A percentile compares a stretch with the other conserved stretches of the same genome.
Evolutionary conservation across 2,113 vertebrate species (phyloP).

Genomic region (Hymenochirus boettgeri): DNA sequence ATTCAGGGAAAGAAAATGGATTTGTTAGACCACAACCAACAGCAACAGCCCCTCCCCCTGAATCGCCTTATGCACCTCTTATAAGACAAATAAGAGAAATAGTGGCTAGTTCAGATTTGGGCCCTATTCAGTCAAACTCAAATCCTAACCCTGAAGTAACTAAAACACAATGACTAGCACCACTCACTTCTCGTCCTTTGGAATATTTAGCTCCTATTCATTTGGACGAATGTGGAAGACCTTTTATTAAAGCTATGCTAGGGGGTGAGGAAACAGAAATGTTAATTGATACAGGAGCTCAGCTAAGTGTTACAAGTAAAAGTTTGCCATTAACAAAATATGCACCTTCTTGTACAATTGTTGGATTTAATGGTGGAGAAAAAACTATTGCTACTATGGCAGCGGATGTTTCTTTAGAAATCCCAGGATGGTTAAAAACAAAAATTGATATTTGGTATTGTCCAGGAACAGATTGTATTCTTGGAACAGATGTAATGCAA

Average conservation of each 20-base stretch:
- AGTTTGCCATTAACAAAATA: too few relatives aligned
- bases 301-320: conserved; percentile 2
- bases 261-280: neutral
- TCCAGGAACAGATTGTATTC: neutral
- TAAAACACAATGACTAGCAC: neutral
- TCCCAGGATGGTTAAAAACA: neutral
- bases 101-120: too few relatives aligned
- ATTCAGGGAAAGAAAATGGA: neutral
- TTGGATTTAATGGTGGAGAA: neutral
- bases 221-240: neutral
- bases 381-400: neutral
- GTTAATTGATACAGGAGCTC: conserved; percentile 13
- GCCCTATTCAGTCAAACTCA: neutral
- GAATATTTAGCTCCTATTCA: neutral
- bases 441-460: conserved; percentile 1
- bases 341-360: conserved; percentile 12
- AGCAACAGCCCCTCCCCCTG: neutral
- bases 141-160: neutral
- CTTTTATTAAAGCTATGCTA: neutral
- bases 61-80: neutral
- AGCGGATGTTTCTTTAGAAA: neutral
- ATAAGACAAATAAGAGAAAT: neutral
- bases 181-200: too few relatives aligned
- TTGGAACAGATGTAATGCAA: neutral
- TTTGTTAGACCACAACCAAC: neutral